Percentiles rank a stretch among this genome's conserved stretches.
These are phyloP conservation scores for Cepaea nemoralis DNA, from an alignment of 1,140 invertebrate species.

Conservation along the genomic window DNA sequence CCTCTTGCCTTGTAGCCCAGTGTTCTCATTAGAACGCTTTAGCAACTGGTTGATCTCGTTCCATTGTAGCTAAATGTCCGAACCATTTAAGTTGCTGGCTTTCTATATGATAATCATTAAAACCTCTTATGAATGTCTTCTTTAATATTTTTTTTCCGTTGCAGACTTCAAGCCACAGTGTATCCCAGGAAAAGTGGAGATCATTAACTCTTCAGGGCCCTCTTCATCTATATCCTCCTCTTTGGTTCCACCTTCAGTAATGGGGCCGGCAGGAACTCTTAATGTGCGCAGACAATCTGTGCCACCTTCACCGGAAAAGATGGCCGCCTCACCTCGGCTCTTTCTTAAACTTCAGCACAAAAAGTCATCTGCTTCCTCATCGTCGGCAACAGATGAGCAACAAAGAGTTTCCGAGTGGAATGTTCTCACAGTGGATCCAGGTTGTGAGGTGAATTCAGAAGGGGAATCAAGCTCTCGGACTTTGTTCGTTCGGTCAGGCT, in stretches of 20 bases:
- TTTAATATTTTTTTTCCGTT: too few species aligned
- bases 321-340: conserved; percentile 74
- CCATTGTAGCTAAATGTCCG: too few species aligned
- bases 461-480: neutral
- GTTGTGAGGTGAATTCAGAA: conserved; percentile 31
- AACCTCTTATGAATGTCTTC: too few species aligned
- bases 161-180: conserved; percentile 42
- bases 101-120: too few species aligned
- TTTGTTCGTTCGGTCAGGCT: neutral
- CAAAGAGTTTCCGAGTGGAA: conserved; percentile 36
- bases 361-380: conserved; percentile 37
- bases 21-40: too few species aligned
- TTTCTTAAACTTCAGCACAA: conserved; percentile 73
- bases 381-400: conserved; percentile 34
- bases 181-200: conserved; percentile 16
- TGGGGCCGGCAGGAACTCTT: neutral
- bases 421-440: conserved; percentile 31
- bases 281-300: conserved; percentile 41
- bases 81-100: too few species aligned
- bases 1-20: too few species aligned
- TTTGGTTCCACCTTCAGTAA: conserved; percentile 7
- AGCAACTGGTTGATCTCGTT: too few species aligned
- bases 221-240: conserved; percentile 30
- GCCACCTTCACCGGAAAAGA: conserved; percentile 60
- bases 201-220: neutral